These are phyloP conservation scores for Aphaenogaster rudis DNA, from an alignment of 1,140 invertebrate species.

Conservation along the genomic window DNA sequence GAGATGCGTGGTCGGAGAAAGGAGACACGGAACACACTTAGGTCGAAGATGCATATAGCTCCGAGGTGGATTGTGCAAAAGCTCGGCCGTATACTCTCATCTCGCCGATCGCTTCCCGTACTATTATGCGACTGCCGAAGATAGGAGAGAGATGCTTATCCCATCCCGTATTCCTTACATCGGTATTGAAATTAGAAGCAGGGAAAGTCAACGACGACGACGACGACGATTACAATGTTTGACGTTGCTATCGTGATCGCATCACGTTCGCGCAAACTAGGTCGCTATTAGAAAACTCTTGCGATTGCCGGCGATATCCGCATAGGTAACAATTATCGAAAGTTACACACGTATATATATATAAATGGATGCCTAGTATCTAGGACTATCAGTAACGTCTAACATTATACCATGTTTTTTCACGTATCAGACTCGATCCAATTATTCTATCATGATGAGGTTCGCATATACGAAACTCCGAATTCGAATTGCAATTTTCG, in stretches of 20 bases:
- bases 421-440: neutral
- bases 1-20: constrained; percentile 64
- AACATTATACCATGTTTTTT: neutral
- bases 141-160: constrained; percentile 31
- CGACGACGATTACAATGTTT: constrained; percentile 52
- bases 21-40: constrained; percentile 54
- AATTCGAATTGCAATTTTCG: constrained; percentile 6
- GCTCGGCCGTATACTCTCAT: constrained; percentile 64
- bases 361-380: neutral
- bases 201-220: constrained; percentile 70
- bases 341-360: neutral
- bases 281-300: constrained; percentile 50
- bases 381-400: neutral
- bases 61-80: constrained; percentile 71
- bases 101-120: constrained; percentile 72
- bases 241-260: constrained; percentile 29
- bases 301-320: constrained; percentile 12
- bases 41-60: constrained; percentile 56
- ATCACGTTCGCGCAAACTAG: constrained; percentile 49
- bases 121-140: constrained; percentile 69
- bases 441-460: constrained; percentile 5
- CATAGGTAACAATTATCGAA: constrained; percentile 19
- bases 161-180: constrained; percentile 50
- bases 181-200: constrained; percentile 72
- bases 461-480: neutral